Percentiles rank a stretch among this genome's conserved stretches.
phyloP scores from a whole-genome alignment of 2,113 vertebrate genomes.

The Chascanopsetta lugubris region DNA sequence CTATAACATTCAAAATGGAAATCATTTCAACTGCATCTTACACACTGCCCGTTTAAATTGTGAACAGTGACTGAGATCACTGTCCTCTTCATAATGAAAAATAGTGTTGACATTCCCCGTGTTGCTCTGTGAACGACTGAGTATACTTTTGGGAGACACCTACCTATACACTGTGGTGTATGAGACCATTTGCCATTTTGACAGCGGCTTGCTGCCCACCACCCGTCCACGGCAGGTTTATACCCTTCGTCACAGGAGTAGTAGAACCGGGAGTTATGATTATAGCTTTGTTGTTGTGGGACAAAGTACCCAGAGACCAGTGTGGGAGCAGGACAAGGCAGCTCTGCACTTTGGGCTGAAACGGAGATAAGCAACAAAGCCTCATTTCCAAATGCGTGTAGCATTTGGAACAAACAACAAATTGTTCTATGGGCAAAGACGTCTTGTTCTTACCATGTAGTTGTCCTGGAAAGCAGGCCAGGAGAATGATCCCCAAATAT shows the following conservation, averaged over 20 bases:
- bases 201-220: slow-evolving; percentile 59
- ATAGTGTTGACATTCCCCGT: too few species aligned
- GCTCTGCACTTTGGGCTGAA: slow-evolving; percentile 7
- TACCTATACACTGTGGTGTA: slow-evolving; percentile 53
- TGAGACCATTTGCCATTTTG: slow-evolving; percentile 34
- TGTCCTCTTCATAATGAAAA: too few species aligned
- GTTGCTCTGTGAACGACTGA: background rate
- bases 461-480: slow-evolving; percentile 32
- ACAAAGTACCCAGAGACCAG: slow-evolving; percentile 10
- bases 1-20: too few species aligned
- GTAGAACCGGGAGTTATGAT: rapidly evolving
- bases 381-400: too few species aligned
- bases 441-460: slow-evolving; percentile 22
- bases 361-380: background rate
- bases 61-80: too few species aligned
- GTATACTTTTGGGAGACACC: slow-evolving; percentile 3
- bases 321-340: background rate
- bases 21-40: too few species aligned
- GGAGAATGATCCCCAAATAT: slow-evolving; percentile 36
- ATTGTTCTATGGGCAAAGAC: background rate
- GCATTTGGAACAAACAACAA: background rate
- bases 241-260: slow-evolving; percentile 33
- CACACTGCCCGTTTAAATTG: too few species aligned
- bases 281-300: background rate
- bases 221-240: slow-evolving; percentile 42